Base-by-base conservation (phyloP, 1,140 invertebrate species). In the Temnothorax nylanderi region DNA sequence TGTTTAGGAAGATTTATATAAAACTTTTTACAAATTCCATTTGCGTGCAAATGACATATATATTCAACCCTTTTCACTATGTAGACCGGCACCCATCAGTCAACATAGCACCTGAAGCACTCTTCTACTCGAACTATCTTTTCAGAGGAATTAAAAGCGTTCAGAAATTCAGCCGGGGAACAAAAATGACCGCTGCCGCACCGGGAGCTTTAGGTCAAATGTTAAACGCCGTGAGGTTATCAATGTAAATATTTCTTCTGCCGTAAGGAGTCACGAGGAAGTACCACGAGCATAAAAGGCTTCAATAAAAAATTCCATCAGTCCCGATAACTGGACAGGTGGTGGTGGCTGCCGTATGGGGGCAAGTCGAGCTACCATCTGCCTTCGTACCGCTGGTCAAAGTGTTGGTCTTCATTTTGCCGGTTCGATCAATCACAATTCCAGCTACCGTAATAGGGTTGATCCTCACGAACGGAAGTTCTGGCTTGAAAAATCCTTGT, bases 271-370 rank as follows among this genome's bases (percentile, higher is more conserved):
- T 54, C 37, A 32, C 16, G 72, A 58, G 32, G 34, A 34, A 58
- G 34, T 51, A 34, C 4, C 6, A 16, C 47, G 10, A 37, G 18
- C 54, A 32, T 18, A 80, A 89, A 75, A 32, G 64, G 18, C 7
- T 56, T 26, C 72, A 77, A 92, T 94, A 93, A 92, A 95, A 94
- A 94, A 94, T 95, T 94, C 92, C 92, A 94, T 95, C 91, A 94
- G 86, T 89, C 87, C 87, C 89, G 78, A 76, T 58, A 77, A 89
- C 90, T 89, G 92, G 91, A 94, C 94, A 94, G 93, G 92, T 94
- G 93, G 85, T 67, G 51, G 56, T 47, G 16, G 80, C 44, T 34
- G 74, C 18, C 41, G 81, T 67, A 90, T 77, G 87, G 87, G 91
- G 92, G 90, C 86, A 82, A 86, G 62, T 67, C 75, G 80, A 84